Percentiles rank a stretch among this genome's conserved stretches.
These are phyloP conservation scores for Ptilodon capucinus DNA, from an alignment of 2,888 invertebrate genomes.

Conservation along the genomic window DNA sequence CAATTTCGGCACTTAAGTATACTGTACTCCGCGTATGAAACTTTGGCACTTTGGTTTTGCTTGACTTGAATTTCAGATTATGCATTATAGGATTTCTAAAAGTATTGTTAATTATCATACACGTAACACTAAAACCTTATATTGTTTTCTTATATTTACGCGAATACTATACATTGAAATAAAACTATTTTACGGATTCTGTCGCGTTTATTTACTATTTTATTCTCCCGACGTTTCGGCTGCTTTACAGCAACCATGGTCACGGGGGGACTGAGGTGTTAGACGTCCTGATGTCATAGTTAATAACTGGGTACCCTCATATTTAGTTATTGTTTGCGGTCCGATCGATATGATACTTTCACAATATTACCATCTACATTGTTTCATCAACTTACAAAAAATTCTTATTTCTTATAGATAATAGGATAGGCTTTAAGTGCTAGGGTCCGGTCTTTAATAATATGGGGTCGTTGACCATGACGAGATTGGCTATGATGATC, in stretches of 20 bases:
- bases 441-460: conserved; percentile 7
- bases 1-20: conserved; percentile 46
- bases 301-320: no score
- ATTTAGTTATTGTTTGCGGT: no score
- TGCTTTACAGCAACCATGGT: no score
- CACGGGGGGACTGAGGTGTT: no score
- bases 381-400: background rate
- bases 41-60: conserved; percentile 44
- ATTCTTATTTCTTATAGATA: background rate
- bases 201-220: no score
- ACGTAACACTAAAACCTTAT: no score
- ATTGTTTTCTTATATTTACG: no score
- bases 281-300: no score
- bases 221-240: no score
- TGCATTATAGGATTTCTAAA: conserved; percentile 12
- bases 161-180: no score
- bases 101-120: background rate
- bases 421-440: conserved; percentile 3
- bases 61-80: conserved; percentile 30
- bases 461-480: conserved; percentile 27
- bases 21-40: conserved; percentile 44
- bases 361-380: background rate
- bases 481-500: conserved; percentile 29
- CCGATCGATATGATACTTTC: no score
- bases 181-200: no score